Base-by-base conservation (phyloP, 1,140 invertebrate genomes). In the Vanessa tameamea region DNA sequence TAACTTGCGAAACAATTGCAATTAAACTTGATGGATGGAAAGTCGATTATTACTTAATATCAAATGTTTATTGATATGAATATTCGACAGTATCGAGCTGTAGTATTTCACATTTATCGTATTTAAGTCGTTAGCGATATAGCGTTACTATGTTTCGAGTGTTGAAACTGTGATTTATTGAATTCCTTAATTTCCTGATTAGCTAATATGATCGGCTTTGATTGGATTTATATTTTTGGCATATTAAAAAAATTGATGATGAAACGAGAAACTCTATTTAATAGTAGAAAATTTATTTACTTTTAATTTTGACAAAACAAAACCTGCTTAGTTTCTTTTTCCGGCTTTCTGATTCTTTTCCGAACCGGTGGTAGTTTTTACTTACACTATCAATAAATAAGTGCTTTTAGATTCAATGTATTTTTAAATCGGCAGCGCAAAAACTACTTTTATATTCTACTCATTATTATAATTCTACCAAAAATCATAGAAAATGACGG, bases 11-110 rank as follows among this genome's bases (percentile, higher is more conserved):
- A 14, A 68, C 37, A 68, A 23, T 47, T 57, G 37, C 37, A 57
- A 68, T 57, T 68, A 57, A 47, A 57, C 55, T 47, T 68, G 13
- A 59, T 47, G 20, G 11, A 68, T 47, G 53, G 31, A 68, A 57
- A 68, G 51, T 59, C 6, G 51, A 57, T 47, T 59, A 59, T 68
- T 68, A 23, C 66, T 47, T 47, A 68, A 68, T 59, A 47, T 68
- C 50, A 55, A 23, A 68, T 61, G 57, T 68, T 67, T 68, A 47
- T 68, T 59, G 57, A 68, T 57, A 68, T 51, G 37, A 53, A 55
- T 37, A 55, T 67, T 68, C 50, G 55, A 47, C 66, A 68, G 31
- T 57, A 2, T 53, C 50, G 26, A 43, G 13, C 8, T 48, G 31
- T 23, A 37, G 57, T 61, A 14, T 14, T 37, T 12, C 57, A 37